phyloP scores from a whole-genome alignment of 2,888 invertebrate genomes.

The Scelioninae gen. 2 region DNA sequence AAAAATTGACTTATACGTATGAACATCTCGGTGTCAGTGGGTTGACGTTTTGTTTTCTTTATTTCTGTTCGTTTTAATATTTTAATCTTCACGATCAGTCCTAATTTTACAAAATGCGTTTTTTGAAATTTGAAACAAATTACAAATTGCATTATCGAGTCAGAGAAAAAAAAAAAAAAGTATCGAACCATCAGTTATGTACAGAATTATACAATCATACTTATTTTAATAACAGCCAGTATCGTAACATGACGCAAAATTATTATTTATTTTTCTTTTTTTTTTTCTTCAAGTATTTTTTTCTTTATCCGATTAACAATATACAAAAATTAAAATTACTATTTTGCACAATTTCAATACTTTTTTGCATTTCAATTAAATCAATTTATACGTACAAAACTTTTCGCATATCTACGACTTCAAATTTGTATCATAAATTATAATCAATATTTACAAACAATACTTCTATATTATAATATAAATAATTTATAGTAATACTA shows the following conservation, averaged over 20 bases:
- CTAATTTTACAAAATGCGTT: background rate
- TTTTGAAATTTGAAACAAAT: background rate
- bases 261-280: background rate
- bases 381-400: too few relatives aligned
- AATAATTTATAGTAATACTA: conserved; percentile 22
- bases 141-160: conserved; percentile 4
- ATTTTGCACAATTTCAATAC: background rate
- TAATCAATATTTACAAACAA: conserved; percentile 32
- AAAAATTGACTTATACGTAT: too few relatives aligned
- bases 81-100: background rate
- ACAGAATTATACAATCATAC: conserved; percentile 56
- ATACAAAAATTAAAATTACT: background rate
- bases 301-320: background rate
- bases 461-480: conserved; percentile 23
- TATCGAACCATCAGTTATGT: conserved; percentile 53
- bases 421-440: too few relatives aligned
- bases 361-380: too few relatives aligned
- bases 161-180: conserved; percentile 32
- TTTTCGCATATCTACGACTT: too few relatives aligned
- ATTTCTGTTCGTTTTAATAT: too few relatives aligned
- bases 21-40: too few relatives aligned
- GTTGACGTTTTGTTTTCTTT: too few relatives aligned
- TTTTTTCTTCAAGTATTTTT: background rate
- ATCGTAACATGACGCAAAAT: conserved; percentile 53
- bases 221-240: conserved; percentile 50